Percentiles rank a stretch among this genome's conserved stretches.
These are phyloP conservation scores for Suncus etruscus DNA, from an alignment of 2,113 vertebrate genomes.

Conservation along the genomic window DNA sequence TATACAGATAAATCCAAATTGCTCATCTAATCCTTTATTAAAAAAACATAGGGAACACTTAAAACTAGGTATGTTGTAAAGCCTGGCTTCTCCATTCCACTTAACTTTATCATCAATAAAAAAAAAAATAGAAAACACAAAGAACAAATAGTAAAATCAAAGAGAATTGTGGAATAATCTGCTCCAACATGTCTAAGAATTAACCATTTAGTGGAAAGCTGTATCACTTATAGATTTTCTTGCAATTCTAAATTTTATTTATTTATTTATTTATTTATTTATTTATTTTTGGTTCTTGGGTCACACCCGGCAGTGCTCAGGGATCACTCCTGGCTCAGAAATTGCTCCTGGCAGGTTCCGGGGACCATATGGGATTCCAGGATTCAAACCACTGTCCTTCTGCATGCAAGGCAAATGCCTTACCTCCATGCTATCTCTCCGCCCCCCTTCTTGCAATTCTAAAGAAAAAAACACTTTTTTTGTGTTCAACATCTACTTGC, in stretches of 20 bases:
- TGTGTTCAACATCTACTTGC: conserved; percentile 32
- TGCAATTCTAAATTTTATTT: too few species aligned
- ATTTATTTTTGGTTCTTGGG: too few species aligned
- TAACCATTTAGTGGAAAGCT: too few species aligned
- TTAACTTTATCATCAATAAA: conserved; percentile 21
- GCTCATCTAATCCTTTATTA: conserved; percentile 23
- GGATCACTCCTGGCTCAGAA: too few species aligned
- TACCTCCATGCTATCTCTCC: too few species aligned
- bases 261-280: too few species aligned
- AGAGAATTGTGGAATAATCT: conserved; percentile 19
- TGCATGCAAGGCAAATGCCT: too few species aligned
- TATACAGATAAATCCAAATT: conserved; percentile 30
- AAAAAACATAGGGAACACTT: conserved; percentile 25
- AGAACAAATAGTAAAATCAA: not conserved
- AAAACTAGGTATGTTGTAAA: conserved; percentile 5
- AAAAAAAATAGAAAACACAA: not conserved
- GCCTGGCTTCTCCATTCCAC: not conserved
- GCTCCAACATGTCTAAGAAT: not conserved
- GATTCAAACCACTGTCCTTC: too few species aligned
- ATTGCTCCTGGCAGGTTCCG: not conserved
- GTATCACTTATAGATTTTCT: too few species aligned
- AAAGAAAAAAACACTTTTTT: conserved; percentile 37
- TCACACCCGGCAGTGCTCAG: too few species aligned
- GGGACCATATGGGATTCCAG: too few species aligned
- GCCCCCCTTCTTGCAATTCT: not conserved